phyloP scores from a whole-genome alignment of 2,113 vertebrate genomes.

The Thamnophis sirtalis region DNA sequence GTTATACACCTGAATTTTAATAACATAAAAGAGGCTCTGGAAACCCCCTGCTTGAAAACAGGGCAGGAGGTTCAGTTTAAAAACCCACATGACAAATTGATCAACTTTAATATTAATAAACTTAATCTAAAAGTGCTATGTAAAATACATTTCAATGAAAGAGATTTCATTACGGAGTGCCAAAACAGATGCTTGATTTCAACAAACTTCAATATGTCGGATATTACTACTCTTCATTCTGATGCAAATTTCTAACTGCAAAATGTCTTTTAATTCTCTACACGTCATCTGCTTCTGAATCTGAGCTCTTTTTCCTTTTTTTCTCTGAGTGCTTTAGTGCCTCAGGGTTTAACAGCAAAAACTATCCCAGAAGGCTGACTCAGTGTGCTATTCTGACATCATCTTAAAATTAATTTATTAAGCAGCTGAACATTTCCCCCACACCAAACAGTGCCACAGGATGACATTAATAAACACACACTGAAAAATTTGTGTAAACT shows the following conservation, averaged over 20 bases:
- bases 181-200: background rate
- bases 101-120: background rate
- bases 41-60: background rate
- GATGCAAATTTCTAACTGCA: background rate
- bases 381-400: background rate
- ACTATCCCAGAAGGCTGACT: background rate
- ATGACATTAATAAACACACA: background rate
- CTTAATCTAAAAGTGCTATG: background rate
- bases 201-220: background rate
- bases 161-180: background rate
- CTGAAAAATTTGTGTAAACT: background rate
- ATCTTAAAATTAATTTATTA: background rate
- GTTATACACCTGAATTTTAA: background rate
- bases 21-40: background rate
- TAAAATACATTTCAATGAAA: background rate
- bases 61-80: background rate
- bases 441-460: background rate
- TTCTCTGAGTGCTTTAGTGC: background rate
- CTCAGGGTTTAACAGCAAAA: conserved; percentile 5
- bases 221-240: background rate
- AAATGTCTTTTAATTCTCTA: background rate
- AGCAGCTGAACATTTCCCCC: conserved; percentile 3
- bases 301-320: background rate
- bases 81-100: background rate
- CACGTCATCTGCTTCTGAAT: background rate